Conservation (phyloP, 2,888 invertebrate genomes). For the Orthosia gothica region DNA sequence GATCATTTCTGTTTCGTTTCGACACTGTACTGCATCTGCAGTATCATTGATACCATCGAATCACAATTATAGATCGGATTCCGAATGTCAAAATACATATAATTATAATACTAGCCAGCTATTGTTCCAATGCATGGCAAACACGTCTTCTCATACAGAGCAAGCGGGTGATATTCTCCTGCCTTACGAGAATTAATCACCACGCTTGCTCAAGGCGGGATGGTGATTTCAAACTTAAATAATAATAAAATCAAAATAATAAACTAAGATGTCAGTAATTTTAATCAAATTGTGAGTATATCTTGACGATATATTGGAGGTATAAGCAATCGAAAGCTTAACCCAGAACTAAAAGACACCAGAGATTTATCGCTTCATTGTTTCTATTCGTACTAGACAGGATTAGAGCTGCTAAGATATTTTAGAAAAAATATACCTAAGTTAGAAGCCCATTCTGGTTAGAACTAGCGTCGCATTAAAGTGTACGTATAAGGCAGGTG, state of each 20-base stretch:
- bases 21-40: background rate
- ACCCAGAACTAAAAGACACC: background rate
- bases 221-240: no score
- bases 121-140: no score
- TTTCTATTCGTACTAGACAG: conserved; percentile 13
- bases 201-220: no score
- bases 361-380: conserved; percentile 48
- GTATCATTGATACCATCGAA: background rate
- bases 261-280: background rate
- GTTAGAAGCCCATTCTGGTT: conserved; percentile 64
- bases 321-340: conserved; percentile 22
- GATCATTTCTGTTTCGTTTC: background rate
- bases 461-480: conserved; percentile 72
- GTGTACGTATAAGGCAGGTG: conserved; percentile 81
- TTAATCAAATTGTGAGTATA: background rate
- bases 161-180: no score
- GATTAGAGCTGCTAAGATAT: conserved; percentile 33
- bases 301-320: conserved; percentile 1
- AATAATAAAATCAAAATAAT: no score
- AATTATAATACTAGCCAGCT: no score
- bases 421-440: conserved; percentile 50
- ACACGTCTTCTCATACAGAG: no score
- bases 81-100: background rate
- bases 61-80: background rate
- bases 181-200: no score